Conservation (phyloP, 2,888 invertebrate species). For the Pomacea canaliculata region DNA sequence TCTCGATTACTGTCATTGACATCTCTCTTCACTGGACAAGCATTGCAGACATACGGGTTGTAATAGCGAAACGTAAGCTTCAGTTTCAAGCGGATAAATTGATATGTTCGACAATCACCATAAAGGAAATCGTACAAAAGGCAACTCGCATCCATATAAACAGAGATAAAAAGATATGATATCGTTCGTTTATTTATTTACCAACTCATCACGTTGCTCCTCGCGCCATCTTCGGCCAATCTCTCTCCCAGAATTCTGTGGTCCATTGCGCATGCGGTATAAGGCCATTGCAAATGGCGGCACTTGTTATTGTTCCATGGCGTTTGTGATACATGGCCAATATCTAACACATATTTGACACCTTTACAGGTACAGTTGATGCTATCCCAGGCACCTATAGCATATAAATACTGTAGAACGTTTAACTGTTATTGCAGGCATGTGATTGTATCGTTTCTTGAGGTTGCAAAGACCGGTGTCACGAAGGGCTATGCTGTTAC, state of each 20-base stretch:
- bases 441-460: slow-evolving; percentile 11
- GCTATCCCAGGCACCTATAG: slow-evolving; percentile 5
- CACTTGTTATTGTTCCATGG: slow-evolving; percentile 98
- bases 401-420: slow-evolving; percentile 1
- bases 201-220: slow-evolving; percentile 14
- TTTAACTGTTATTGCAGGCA: not conserved
- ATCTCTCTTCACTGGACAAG: too few species aligned
- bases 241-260: slow-evolving; percentile 59
- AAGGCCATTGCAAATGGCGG: slow-evolving; percentile 94
- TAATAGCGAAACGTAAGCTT: too few species aligned
- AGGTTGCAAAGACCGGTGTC: slow-evolving; percentile 24
- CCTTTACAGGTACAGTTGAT: slow-evolving; percentile 70
- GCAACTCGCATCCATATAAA: too few species aligned
- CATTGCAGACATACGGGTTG: too few species aligned
- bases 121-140: too few species aligned
- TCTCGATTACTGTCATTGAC: too few species aligned
- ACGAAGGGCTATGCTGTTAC: slow-evolving; percentile 23
- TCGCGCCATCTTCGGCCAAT: slow-evolving; percentile 33
- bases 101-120: too few species aligned
- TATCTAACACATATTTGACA: slow-evolving; percentile 71
- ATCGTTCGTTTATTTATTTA: slow-evolving; percentile 19
- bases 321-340: slow-evolving; percentile 75
- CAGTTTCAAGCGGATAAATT: too few species aligned
- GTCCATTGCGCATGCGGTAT: slow-evolving; percentile 67
- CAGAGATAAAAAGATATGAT: too few species aligned